phyloP scores from a whole-genome alignment of 2,888 invertebrate species.

The Sarcophaga carnaria region DNA sequence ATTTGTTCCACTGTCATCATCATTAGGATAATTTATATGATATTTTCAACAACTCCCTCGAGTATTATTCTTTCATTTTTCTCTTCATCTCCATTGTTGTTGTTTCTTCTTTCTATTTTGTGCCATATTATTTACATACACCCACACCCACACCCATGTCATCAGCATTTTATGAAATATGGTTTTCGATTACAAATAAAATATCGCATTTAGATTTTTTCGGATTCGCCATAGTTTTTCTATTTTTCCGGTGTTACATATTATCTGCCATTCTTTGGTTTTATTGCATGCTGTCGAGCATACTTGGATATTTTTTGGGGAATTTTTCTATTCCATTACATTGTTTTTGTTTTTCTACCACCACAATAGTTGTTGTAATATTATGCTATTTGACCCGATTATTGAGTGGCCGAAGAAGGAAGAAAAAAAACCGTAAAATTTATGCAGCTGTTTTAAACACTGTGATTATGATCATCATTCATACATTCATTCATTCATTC shows the following conservation, averaged over 20 bases:
- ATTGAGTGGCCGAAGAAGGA: slow-evolving; percentile 28
- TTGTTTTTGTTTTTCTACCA: background rate
- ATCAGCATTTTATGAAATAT: slow-evolving; percentile 44
- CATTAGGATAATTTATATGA: slow-evolving; percentile 38
- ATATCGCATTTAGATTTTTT: slow-evolving; percentile 4
- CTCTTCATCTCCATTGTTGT: background rate
- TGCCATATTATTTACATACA: slow-evolving; percentile 13
- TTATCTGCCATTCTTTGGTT: background rate
- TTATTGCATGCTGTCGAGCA: background rate
- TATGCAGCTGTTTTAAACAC: slow-evolving; percentile 55
- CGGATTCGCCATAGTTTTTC: background rate
- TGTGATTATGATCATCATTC: slow-evolving; percentile 56
- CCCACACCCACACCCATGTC: background rate
- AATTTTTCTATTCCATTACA: background rate
- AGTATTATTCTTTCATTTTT: slow-evolving; percentile 5
- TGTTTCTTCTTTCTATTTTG: background rate
- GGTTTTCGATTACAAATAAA: slow-evolving; percentile 5
- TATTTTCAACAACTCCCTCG: slow-evolving; percentile 22
- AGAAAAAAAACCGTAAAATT: background rate
- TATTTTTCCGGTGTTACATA: background rate
- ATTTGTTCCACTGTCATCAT: slow-evolving; percentile 2
- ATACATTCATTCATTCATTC: background rate
- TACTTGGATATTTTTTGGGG: slow-evolving; percentile 2
- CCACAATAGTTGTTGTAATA: background rate
- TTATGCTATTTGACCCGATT: slow-evolving; percentile 51